Percentiles rank a stretch among this genome's conserved stretches.
phyloP scores from a whole-genome alignment of 2,888 invertebrate species.

The Standfussiana lucernea region DNA sequence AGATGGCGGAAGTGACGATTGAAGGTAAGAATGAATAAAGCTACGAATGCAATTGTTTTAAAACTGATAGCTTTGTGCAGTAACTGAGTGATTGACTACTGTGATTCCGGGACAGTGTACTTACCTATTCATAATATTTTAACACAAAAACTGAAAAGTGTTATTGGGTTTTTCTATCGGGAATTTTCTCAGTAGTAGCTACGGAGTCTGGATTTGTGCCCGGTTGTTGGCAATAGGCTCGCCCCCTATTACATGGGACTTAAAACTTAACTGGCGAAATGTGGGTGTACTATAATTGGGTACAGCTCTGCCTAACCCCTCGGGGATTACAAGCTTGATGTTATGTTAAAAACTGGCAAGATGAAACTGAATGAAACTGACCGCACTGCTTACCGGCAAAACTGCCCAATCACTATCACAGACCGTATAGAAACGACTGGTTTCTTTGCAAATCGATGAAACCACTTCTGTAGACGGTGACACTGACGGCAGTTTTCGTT shows the following conservation, averaged over 20 bases:
- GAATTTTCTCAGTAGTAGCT: no score
- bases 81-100: not conserved
- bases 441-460: not conserved
- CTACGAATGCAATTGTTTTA: not conserved
- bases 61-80: not conserved
- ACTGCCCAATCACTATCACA: not conserved
- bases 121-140: not conserved
- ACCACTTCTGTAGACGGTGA: not conserved
- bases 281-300: no score
- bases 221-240: no score
- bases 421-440: not conserved
- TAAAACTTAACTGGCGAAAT: no score
- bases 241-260: no score
- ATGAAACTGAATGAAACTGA: no score
- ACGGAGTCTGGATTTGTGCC: no score
- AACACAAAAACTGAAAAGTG: not conserved
- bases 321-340: no score
- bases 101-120: not conserved
- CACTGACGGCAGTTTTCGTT: not conserved
- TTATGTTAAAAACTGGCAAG: no score
- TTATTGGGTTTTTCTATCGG: no score
- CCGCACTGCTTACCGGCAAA: not conserved
- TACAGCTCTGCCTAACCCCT: no score
- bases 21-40: not conserved
- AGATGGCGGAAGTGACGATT: constrained; percentile 39